These are phyloP conservation scores for Strix uralensis DNA, from an alignment of 2,113 vertebrate species.

Conservation along the genomic window DNA sequence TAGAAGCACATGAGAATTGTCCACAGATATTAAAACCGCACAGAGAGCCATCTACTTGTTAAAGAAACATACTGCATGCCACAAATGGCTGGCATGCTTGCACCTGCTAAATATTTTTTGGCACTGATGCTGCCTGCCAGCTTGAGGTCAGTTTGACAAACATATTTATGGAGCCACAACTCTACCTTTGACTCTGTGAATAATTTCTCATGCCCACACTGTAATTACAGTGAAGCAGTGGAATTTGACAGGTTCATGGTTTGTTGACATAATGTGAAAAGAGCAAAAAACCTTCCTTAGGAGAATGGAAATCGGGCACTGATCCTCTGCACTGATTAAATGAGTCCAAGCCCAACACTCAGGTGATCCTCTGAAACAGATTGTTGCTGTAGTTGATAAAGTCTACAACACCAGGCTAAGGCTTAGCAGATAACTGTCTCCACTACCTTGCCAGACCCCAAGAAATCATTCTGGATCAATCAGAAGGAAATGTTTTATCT, in stretches of 20 bases:
- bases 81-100: constrained; percentile 45
- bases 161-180: constrained; percentile 7
- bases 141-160: constrained; percentile 41
- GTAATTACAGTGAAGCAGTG: neutral
- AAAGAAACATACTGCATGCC: constrained; percentile 21
- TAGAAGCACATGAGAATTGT: constrained; percentile 6
- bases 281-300: neutral
- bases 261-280: neutral
- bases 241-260: constrained; percentile 1
- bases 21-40: neutral
- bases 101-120: constrained; percentile 59
- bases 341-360: neutral
- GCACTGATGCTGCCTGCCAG: neutral
- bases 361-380: neutral
- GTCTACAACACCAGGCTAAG: neutral
- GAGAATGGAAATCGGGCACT: neutral
- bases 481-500: neutral
- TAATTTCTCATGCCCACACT: neutral
- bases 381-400: neutral
- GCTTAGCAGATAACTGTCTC: neutral
- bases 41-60: neutral
- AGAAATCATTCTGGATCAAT: neutral
- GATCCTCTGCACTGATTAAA: neutral
- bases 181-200: neutral
- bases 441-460: neutral